Evolutionary conservation across 2,888 invertebrate genomes (phyloP).

Genomic region (Macaria liturata): DNA sequence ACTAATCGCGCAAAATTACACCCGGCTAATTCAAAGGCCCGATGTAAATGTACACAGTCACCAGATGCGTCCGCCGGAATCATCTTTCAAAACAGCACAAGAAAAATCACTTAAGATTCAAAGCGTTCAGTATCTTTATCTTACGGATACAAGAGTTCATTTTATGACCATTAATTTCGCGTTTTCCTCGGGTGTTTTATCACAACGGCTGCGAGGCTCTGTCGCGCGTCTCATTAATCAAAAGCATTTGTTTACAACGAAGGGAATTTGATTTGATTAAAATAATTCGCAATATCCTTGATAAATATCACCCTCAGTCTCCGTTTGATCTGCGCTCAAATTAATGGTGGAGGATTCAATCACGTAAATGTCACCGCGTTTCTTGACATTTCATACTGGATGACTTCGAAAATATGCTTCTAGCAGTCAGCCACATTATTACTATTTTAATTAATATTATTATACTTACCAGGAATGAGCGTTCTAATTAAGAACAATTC

Average conservation of each 20-base stretch:
- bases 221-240: constrained; percentile 83
- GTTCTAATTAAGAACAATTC: constrained; percentile 5
- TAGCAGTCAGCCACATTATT: constrained; percentile 16
- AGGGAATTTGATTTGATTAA: constrained; percentile 84
- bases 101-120: constrained; percentile 81
- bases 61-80: constrained; percentile 73
- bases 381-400: constrained; percentile 50
- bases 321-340: constrained; percentile 81
- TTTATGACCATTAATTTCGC: constrained; percentile 83
- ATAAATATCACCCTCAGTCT: constrained; percentile 83
- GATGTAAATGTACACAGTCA: constrained; percentile 72
- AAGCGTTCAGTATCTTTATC: constrained; percentile 81
- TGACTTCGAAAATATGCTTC: constrained; percentile 35
- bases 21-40: constrained; percentile 56
- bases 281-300: constrained; percentile 84
- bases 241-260: constrained; percentile 84
- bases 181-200: constrained; percentile 82
- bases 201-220: constrained; percentile 79
- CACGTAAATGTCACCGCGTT: constrained; percentile 72
- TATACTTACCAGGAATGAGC: constrained; percentile 1
- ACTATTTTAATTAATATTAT: constrained; percentile 19
- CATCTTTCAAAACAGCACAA: constrained; percentile 74
- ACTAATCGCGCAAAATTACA: constrained; percentile 68
- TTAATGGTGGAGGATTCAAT: constrained; percentile 83
- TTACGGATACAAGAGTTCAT: constrained; percentile 82